These are phyloP conservation scores for Trinorchestia longiramus DNA, from an alignment of 1,140 invertebrate species.

Conservation along the genomic window DNA sequence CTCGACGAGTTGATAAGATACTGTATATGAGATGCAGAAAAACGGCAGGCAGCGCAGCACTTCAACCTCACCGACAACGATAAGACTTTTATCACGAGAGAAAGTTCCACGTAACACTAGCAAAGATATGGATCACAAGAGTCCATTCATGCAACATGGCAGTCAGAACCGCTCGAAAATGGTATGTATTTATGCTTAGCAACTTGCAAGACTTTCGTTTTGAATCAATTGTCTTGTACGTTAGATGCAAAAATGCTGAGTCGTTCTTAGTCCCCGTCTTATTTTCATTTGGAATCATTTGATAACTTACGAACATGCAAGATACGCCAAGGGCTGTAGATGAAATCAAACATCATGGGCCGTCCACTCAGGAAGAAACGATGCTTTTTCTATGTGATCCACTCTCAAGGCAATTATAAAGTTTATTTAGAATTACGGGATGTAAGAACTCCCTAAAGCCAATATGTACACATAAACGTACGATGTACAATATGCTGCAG, in stretches of 20 bases:
- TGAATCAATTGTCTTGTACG: background rate
- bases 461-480: background rate
- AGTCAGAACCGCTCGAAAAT: background rate
- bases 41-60: background rate
- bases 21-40: conserved; percentile 13
- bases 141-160: background rate
- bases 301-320: background rate
- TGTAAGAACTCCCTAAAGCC: background rate
- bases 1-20: conserved; percentile 35
- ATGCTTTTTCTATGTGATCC: background rate
- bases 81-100: background rate
- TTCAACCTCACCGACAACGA: conserved; percentile 33
- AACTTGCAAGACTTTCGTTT: background rate
- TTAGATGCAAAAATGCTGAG: background rate
- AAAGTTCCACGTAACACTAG: background rate
- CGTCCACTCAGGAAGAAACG: background rate
- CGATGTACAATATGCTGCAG: background rate
- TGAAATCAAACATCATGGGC: background rate
- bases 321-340: background rate
- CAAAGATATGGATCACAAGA: background rate
- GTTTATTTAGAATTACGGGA: background rate
- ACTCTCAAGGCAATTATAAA: background rate
- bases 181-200: background rate
- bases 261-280: background rate
- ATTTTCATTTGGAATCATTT: background rate